Percentiles rank a stretch among this genome's conserved stretches.
phyloP scores from a whole-genome alignment of 2,797 vertebrate species.

The Gobio occitaniae region DNA sequence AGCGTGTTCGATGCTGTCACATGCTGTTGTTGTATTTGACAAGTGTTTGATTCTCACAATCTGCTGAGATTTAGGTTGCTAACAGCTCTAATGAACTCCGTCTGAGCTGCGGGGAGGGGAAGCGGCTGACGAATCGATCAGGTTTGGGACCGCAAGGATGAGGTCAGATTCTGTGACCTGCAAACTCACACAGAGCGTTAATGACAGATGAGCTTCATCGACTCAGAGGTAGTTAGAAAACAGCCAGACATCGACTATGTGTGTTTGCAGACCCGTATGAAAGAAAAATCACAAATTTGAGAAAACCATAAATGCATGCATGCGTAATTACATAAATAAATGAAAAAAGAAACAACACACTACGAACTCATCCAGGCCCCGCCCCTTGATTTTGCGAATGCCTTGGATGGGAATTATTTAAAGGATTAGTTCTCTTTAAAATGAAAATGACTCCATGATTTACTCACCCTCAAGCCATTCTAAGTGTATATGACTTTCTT shows the following conservation, averaged over 20 bases:
- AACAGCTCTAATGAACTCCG: slow-evolving; percentile 22
- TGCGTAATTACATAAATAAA: neutral
- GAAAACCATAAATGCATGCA: neutral
- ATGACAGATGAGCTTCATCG: slow-evolving; percentile 57
- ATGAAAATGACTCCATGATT: too few relatives aligned
- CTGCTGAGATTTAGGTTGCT: slow-evolving; percentile 24
- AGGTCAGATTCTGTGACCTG: slow-evolving; percentile 57
- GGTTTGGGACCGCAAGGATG: slow-evolving; percentile 32
- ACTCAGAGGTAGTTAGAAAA: slow-evolving; percentile 46
- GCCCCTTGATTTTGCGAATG: neutral
- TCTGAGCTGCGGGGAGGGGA: slow-evolving; percentile 20
- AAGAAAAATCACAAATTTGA: neutral
- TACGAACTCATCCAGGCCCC: neutral
- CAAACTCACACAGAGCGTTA: slow-evolving; percentile 51
- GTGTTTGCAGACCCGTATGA: neutral
- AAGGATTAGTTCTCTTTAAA: too few relatives aligned
- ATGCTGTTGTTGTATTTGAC: neutral
- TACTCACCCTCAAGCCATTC: too few relatives aligned
- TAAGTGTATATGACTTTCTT: too few relatives aligned
- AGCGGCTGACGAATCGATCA: slow-evolving; percentile 45
- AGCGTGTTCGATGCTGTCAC: neutral
- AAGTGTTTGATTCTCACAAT: neutral
- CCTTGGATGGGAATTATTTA: neutral
- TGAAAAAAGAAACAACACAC: neutral
- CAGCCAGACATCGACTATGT: slow-evolving; percentile 9